Evolutionary conservation across 2,888 invertebrate species (phyloP).

Genomic region (Orchesella flavescens): DNA sequence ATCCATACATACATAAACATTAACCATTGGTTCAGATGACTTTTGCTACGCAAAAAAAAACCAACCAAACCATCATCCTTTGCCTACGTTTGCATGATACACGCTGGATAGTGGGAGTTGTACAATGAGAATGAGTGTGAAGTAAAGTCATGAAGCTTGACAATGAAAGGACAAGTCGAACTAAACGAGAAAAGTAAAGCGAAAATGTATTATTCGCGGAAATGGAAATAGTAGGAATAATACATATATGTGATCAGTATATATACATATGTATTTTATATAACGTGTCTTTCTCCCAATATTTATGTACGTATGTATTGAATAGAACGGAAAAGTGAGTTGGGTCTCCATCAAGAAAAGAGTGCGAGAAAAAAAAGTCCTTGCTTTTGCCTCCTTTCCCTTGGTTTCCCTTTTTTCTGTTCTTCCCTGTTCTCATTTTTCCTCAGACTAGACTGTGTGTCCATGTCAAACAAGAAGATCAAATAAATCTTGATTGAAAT

Average conservation of each 20-base stretch:
- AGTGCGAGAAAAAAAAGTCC: neutral
- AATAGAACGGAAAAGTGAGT: constrained; percentile 19
- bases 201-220: constrained; percentile 34
- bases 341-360: constrained; percentile 17
- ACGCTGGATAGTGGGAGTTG: neutral
- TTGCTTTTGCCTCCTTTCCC: constrained; percentile 1
- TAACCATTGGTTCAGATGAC: neutral
- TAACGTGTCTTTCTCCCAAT: neutral
- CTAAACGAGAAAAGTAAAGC: constrained; percentile 1
- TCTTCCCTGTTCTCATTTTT: constrained; percentile 17
- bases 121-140: neutral
- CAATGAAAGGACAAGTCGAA: constrained; percentile 34
- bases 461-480: constrained; percentile 42
- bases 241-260: constrained; percentile 7
- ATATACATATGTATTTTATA: neutral
- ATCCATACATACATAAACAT: neutral
- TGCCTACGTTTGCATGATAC: constrained; percentile 18
- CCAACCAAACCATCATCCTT: neutral
- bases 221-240: constrained; percentile 26
- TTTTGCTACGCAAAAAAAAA: neutral
- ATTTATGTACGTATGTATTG: neutral
- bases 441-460: constrained; percentile 31
- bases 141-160: constrained; percentile 23
- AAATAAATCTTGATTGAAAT: constrained; percentile 43
- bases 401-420: constrained; percentile 14